Conservation (phyloP, 2,888 invertebrate genomes). For the Cataglyphis cursor region DNA sequence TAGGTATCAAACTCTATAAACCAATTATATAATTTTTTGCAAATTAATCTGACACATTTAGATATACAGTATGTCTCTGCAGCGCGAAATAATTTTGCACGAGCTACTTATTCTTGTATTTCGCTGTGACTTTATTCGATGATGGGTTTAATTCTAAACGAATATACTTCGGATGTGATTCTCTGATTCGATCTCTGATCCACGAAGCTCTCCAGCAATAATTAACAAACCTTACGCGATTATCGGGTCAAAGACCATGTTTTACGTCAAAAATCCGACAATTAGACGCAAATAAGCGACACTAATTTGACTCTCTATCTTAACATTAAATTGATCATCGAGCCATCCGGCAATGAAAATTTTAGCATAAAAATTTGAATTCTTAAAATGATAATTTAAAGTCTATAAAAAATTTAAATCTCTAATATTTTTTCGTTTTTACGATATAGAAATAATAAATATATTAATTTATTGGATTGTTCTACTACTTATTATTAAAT, state of each 20-base stretch:
- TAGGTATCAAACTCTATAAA: slow-evolving; percentile 2
- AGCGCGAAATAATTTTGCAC: slow-evolving; percentile 24
- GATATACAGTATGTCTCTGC: neutral
- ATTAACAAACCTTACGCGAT: slow-evolving; percentile 61
- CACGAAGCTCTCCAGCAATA: slow-evolving; percentile 46
- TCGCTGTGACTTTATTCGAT: slow-evolving; percentile 1
- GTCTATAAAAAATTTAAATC: neutral
- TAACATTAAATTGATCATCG: neutral
- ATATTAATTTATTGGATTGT: slow-evolving; percentile 1
- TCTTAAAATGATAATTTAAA: neutral
- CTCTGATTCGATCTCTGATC: slow-evolving; percentile 21
- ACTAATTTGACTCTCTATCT: neutral
- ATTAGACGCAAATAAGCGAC: slow-evolving; percentile 34
- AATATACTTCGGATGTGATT: slow-evolving; percentile 44
- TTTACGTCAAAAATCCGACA: slow-evolving; percentile 26
- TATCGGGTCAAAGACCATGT: slow-evolving; percentile 56
- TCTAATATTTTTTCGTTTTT: neutral
- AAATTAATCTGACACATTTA: slow-evolving; percentile 21
- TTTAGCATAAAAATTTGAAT: neutral
- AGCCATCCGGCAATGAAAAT: slow-evolving; percentile 2
- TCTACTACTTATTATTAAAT: neutral
- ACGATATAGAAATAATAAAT: neutral
- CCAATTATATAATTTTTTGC: slow-evolving; percentile 22
- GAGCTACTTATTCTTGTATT: slow-evolving; percentile 28
- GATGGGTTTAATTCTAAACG: slow-evolving; percentile 7